Evolutionary conservation across 2,113 vertebrate genomes (phyloP).

Genomic region (Alces alces): DNA sequence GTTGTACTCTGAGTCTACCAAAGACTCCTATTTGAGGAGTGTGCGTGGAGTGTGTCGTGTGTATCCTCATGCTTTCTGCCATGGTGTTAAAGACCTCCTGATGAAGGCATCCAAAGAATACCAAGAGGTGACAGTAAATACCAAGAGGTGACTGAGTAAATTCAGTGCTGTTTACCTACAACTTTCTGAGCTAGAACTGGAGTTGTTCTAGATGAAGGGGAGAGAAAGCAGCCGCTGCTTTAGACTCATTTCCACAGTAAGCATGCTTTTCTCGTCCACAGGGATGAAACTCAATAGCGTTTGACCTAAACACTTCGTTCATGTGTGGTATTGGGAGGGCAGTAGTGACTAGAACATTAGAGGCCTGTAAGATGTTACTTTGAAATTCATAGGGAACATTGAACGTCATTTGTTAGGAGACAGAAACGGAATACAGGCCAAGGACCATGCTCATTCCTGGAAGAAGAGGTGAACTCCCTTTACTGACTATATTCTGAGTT

Average conservation of each 20-base stretch:
- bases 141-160: conserved; percentile 42
- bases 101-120: conserved; percentile 51
- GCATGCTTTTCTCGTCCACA: not conserved
- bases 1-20: conserved; percentile 75
- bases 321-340: not conserved
- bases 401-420: conserved; percentile 3
- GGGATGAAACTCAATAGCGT: not conserved
- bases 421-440: conserved; percentile 38
- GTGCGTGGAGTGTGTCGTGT: conserved; percentile 46
- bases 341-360: not conserved
- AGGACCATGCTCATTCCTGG: conserved; percentile 1
- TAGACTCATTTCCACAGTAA: not conserved
- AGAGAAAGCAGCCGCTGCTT: not conserved
- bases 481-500: conserved; percentile 27
- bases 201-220: conserved; percentile 2
- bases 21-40: conserved; percentile 64
- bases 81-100: conserved; percentile 36
- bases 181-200: conserved; percentile 50
- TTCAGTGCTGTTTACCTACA: conserved; percentile 25
- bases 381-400: not conserved
- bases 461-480: conserved; percentile 29
- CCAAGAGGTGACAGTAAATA: conserved; percentile 39
- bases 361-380: not conserved
- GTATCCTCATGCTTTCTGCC: not conserved
- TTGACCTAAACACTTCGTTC: not conserved